Evolutionary conservation across 2,113 vertebrate species (phyloP), one percentile per base, ranked within the genome.

Genomic region (Zeus faber): DNA sequence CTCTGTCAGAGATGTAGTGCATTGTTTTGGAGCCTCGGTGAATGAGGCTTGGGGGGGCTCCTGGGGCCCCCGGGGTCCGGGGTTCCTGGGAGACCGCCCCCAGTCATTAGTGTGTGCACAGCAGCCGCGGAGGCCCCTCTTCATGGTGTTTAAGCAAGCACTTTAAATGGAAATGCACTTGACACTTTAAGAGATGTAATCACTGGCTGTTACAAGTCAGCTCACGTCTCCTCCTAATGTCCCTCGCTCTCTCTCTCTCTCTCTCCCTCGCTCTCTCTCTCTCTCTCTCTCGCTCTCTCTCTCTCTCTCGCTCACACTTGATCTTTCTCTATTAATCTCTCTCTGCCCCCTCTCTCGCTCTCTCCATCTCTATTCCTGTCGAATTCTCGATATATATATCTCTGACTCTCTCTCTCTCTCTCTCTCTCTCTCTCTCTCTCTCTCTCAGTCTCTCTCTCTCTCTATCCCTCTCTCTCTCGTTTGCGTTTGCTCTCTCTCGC

Each of bases 101-200:
- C 69, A 63, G 73, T 82, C 74, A 79, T 80, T 74, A 70, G 45
- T 55, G 72, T 70, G 69, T 74, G 65, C 71, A 59, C 31, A 49
- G 54, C 58, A 51, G 44, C 60, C 8, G n/a, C n/a, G n/a, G 43
- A 67, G 73, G 70, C 58, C 76, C 77, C 81, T 92, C 91, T 93
- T 90, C 92, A 95, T 18, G 88, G 79, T 92, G 82, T 93, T 96
- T 95, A 94, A 92, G 86, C 90, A 93, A 92, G 87, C 90, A 91
- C 91, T 97, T 91, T 92, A 96, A 94, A 94, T 94, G 93, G 91
- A 95, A 95, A 96, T 93, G 88, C 76, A 90, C 90, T 95, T 92
- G 92, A 93, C 91, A 87, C 86, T 90, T 93, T 90, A 89, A 85
- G 73, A 90, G 85, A 87, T 90, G 80, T 91, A 91, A 94, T 94